Conservation (phyloP, 2,113 vertebrate genomes). For the Hoplias malabaricus region DNA sequence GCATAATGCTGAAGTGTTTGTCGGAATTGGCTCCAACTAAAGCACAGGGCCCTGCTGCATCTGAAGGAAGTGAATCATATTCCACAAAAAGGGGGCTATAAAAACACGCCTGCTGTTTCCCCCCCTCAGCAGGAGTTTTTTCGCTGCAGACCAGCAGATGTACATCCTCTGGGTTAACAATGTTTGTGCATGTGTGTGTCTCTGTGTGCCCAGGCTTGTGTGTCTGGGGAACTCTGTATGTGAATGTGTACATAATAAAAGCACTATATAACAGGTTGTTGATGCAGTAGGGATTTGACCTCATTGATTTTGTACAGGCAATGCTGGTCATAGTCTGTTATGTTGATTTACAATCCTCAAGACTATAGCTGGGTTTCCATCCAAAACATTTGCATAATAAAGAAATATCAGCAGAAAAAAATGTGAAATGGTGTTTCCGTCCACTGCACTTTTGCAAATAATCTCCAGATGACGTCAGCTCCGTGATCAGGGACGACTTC, state of each 20-base stretch:
- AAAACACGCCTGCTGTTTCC: conserved; percentile 63
- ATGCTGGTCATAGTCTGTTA: neutral
- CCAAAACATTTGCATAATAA: too few relatives aligned
- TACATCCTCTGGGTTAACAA: conserved; percentile 1
- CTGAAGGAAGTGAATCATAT: conserved; percentile 73
- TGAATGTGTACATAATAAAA: neutral
- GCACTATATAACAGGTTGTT: neutral
- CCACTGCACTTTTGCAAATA: too few relatives aligned
- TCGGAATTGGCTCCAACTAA: conserved; percentile 40
- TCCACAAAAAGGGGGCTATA: conserved; percentile 67
- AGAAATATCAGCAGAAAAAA: too few relatives aligned
- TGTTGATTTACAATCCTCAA: too few relatives aligned
- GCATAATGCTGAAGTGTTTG: conserved; percentile 20
- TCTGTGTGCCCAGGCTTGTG: too few relatives aligned
- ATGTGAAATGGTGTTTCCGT: too few relatives aligned
- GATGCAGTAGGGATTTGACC: neutral
- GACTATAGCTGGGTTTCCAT: too few relatives aligned
- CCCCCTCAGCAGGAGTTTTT: conserved; percentile 52
- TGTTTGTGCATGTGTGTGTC: neutral
- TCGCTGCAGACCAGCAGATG: conserved; percentile 55
- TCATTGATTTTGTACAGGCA: neutral
- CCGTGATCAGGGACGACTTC: too few relatives aligned
- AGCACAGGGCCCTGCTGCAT: conserved; percentile 46
- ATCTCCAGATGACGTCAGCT: too few relatives aligned
- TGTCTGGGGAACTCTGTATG: neutral